Conservation (phyloP, 2,888 invertebrate species). For the Caenorhabditis japonica region DNA sequence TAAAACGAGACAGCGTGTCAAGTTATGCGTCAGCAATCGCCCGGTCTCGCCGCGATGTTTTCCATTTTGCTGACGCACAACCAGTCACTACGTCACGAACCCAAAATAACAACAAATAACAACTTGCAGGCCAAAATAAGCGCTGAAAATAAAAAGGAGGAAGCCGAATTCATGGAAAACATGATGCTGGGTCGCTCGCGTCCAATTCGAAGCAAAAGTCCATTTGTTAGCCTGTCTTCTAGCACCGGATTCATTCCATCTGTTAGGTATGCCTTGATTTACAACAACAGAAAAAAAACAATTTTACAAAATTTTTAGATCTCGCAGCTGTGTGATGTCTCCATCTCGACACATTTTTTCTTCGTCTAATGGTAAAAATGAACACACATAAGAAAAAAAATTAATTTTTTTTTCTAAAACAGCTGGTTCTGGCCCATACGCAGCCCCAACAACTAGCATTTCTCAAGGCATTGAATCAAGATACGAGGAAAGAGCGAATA, state of each 20-base stretch:
- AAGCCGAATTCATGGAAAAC: conserved; percentile 69
- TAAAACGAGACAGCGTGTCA: too few species aligned
- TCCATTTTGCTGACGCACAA: too few species aligned
- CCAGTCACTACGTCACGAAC: too few species aligned
- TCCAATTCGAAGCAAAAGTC: conserved; percentile 62
- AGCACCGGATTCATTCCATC: conserved; percentile 62
- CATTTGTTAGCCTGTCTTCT: conserved; percentile 65
- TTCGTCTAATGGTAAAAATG: conserved; percentile 57
- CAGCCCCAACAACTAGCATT: conserved; percentile 70
- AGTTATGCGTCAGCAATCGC: too few species aligned
- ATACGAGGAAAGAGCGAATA: conserved; percentile 68
- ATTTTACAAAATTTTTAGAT: conserved; percentile 29
- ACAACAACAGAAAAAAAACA: too few species aligned
- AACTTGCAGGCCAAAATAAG: conserved; percentile 70
- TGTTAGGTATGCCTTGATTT: conserved; percentile 44
- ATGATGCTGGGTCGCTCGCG: conserved; percentile 58
- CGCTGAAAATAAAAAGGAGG: conserved; percentile 68
- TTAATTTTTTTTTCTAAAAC: conserved; percentile 18
- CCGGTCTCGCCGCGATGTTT: too few species aligned
- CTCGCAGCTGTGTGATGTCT: conserved; percentile 39
- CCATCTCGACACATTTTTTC: too few species aligned
- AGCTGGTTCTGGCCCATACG: conserved; percentile 72
- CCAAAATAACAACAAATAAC: too few species aligned
- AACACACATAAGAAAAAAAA: too few species aligned
- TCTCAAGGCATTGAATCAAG: conserved; percentile 74